These are phyloP conservation scores for human (Homo sapiens) DNA, from an alignment of 2,113 vertebrate species.

Conservation along the genomic window DNA sequence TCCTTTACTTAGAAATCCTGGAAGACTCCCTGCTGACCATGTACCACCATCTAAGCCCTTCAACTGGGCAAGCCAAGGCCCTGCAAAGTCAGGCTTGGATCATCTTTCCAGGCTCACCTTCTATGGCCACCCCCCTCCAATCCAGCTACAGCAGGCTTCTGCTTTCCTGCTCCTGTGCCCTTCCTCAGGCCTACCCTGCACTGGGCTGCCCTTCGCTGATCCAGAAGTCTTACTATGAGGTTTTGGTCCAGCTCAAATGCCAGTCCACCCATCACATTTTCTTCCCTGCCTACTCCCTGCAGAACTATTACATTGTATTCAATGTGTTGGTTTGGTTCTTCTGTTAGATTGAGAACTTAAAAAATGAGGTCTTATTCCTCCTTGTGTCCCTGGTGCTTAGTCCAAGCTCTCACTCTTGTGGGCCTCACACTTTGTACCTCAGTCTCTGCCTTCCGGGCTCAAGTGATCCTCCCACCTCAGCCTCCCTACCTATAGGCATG, in stretches of 20 bases:
- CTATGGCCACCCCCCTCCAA: accelerated
- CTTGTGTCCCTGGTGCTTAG: neutral
- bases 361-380: neutral
- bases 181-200: neutral
- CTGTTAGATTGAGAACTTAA: no score
- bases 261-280: neutral
- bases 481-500: no score
- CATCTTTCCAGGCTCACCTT: neutral
- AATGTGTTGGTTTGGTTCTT: neutral
- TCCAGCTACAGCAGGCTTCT: accelerated
- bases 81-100: neutral
- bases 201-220: neutral
- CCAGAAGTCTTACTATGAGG: neutral
- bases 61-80: neutral
- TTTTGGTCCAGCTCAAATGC: neutral
- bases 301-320: neutral
- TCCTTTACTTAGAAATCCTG: neutral
- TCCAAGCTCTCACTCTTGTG: no score
- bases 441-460: neutral
- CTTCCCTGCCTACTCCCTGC: neutral
- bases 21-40: neutral
- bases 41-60: no score
- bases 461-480: neutral
- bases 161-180: neutral
- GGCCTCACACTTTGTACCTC: neutral